A percentile compares a stretch with the other conserved stretches of the same genome.
phyloP scores from a whole-genome alignment of 2,797 vertebrate species.

The Phoxinus dragarum region DNA sequence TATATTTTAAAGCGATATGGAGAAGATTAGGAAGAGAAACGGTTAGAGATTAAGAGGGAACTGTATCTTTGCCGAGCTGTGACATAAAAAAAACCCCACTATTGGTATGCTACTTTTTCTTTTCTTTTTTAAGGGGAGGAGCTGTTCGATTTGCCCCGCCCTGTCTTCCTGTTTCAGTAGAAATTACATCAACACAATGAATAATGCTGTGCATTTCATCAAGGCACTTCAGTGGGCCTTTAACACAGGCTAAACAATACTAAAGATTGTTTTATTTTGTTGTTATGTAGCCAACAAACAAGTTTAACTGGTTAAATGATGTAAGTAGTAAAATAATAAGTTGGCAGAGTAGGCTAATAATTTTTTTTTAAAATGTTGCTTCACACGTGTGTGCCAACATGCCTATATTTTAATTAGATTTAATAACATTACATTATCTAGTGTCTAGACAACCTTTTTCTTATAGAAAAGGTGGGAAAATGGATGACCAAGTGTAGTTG shows the following conservation, averaged over 20 bases:
- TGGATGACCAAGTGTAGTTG: neutral
- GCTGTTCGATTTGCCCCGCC: too few relatives aligned
- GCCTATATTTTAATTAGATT: neutral
- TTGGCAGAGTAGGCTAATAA: neutral
- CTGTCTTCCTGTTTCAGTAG: too few relatives aligned
- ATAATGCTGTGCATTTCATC: too few relatives aligned
- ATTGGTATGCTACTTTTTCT: too few relatives aligned
- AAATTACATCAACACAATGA: too few relatives aligned
- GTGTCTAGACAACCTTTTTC: neutral
- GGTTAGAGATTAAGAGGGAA: too few relatives aligned
- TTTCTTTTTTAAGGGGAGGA: too few relatives aligned
- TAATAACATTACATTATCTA: neutral
- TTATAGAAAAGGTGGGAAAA: neutral
- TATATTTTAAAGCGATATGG: too few relatives aligned
- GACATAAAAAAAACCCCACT: too few relatives aligned
- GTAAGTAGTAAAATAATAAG: neutral
- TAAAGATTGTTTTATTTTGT: neutral
- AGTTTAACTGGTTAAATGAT: neutral
- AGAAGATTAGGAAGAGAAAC: too few relatives aligned
- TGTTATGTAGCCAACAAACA: neutral
- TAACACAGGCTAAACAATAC: neutral
- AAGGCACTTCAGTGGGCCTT: neutral
- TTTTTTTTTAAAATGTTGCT: neutral
- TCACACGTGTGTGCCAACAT: neutral
- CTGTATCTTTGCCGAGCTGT: too few relatives aligned